Conservation (phyloP, 2,113 vertebrate species). For the Hypocryptadius cinnamomeus region DNA sequence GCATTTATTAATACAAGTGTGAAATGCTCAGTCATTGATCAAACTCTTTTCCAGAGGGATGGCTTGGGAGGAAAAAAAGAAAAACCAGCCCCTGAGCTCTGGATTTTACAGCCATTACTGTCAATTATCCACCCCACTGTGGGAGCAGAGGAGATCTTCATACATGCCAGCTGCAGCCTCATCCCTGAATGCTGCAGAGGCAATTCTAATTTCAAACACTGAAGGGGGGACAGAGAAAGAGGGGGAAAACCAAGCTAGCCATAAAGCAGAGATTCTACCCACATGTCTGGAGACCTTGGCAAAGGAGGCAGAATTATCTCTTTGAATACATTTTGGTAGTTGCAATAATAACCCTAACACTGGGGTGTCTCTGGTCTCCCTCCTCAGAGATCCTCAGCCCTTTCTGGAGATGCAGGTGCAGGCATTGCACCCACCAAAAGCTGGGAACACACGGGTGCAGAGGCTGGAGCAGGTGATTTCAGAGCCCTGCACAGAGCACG, state of each 20-base stretch:
- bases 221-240: not conserved
- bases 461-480: too few species aligned
- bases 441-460: too few species aligned
- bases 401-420: not conserved
- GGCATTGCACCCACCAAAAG: not conserved
- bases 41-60: not conserved
- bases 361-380: not conserved
- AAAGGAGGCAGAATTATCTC: not conserved
- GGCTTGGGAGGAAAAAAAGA: not conserved
- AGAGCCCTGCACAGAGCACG: not conserved
- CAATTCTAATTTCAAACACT: not conserved
- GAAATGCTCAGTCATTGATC: not conserved
- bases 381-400: not conserved
- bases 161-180: not conserved
- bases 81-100: not conserved
- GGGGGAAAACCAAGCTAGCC: fast-evolving
- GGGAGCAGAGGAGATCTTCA: not conserved
- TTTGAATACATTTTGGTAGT: not conserved
- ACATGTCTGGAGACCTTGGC: not conserved
- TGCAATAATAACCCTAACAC: not conserved
- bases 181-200: not conserved
- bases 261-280: not conserved
- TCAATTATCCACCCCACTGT: conserved; percentile 3
- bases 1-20: not conserved
- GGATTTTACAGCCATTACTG: conserved; percentile 32